Conservation (phyloP, 1,140 invertebrate species). For the Eulimnadia texana region DNA sequence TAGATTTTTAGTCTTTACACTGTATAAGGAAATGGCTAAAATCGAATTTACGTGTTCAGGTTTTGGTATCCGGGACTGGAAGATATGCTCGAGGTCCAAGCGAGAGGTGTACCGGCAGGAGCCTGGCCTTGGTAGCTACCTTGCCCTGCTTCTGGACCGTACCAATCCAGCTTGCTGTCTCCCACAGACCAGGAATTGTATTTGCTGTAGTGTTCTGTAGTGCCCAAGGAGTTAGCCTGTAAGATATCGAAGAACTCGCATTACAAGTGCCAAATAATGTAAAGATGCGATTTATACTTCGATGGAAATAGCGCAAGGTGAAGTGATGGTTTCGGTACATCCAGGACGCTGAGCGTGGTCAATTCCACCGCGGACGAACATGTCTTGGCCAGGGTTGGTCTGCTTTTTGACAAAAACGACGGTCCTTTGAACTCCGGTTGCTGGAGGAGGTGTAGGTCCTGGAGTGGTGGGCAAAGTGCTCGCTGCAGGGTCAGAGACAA, state of each 20-base stretch:
- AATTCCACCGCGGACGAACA: constrained; percentile 36
- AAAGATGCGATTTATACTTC: constrained; percentile 22
- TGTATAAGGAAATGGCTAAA: too few species aligned
- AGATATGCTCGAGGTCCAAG: constrained; percentile 31
- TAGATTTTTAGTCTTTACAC: too few species aligned
- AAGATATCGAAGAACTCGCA: background rate
- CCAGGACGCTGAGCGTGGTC: constrained; percentile 20
- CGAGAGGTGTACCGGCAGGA: constrained; percentile 30
- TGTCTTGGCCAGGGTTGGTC: constrained; percentile 30
- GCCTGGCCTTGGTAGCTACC: constrained; percentile 25
- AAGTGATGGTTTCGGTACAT: constrained; percentile 18
- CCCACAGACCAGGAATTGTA: constrained; percentile 31
- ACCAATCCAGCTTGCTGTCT: constrained; percentile 32
- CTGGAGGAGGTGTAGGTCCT: constrained; percentile 20
- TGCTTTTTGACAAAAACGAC: constrained; percentile 30
- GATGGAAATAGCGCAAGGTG: constrained; percentile 31
- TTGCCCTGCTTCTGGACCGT: constrained; percentile 30
- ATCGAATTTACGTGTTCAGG: constrained; percentile 24
- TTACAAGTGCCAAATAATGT: too few species aligned
- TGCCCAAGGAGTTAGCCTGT: constrained; percentile 13
- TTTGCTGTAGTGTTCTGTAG: constrained; percentile 25
- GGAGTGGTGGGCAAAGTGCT: constrained; percentile 11
- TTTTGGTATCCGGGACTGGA: constrained; percentile 26
- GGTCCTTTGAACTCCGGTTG: constrained; percentile 25
- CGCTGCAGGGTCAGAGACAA: background rate